A percentile compares a stretch with the other conserved stretches of the same genome.
These are phyloP conservation scores for Brachypteracias leptosomus DNA, from an alignment of 2,113 vertebrate species.

Conservation along the genomic window DNA sequence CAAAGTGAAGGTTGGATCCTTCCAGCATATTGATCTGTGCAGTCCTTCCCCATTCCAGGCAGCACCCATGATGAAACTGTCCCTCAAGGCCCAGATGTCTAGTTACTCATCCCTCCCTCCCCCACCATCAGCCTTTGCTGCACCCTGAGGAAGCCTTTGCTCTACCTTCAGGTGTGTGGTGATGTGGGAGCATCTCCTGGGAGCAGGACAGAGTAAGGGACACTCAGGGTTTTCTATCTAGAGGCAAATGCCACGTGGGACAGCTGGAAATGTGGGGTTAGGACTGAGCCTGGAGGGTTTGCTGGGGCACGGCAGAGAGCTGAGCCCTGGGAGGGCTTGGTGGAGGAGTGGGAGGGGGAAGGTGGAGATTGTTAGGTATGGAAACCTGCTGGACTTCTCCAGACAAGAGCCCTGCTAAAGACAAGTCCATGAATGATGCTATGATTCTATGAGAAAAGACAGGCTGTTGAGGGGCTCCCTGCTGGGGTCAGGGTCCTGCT, in stretches of 20 bases:
- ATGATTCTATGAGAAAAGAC: background rate
- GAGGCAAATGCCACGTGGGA: background rate
- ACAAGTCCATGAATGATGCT: too few relatives aligned
- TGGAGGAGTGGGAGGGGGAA: background rate
- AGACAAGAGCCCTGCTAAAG: background rate
- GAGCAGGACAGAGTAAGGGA: background rate
- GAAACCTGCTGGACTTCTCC: background rate
- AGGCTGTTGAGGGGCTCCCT: background rate
- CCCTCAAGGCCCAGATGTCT: background rate
- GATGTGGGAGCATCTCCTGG: background rate
- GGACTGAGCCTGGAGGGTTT: background rate
- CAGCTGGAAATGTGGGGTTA: background rate
- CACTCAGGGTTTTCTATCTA: background rate
- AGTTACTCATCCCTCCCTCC: background rate
- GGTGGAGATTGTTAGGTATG: background rate
- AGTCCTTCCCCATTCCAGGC: background rate
- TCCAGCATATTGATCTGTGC: background rate
- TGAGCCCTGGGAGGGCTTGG: background rate
- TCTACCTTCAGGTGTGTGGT: background rate
- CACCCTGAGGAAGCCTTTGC: background rate
- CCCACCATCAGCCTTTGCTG: background rate
- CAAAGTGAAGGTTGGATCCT: background rate
- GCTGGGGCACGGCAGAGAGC: accelerated
- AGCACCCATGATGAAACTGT: background rate
- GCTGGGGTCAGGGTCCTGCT: background rate